Evolutionary conservation across 2,113 vertebrate species (phyloP), one percentile per base, ranked within the genome.

Genomic region (Beaufortia kweichowensis): DNA sequence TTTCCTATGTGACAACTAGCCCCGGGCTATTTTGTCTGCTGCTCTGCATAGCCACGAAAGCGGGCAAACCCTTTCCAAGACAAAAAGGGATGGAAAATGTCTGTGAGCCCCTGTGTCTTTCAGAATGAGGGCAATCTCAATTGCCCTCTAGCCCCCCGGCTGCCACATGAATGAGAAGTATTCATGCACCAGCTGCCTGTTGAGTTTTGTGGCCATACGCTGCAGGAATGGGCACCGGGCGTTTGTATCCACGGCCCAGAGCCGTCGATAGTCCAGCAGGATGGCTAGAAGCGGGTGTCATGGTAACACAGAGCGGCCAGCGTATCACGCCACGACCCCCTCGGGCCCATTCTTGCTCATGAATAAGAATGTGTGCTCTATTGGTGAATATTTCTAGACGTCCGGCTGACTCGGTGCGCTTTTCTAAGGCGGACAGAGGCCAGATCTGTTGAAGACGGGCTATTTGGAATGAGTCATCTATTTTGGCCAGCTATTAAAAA

Each of bases 141-240:
- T 70, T 86, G 86, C 84, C 86, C 78, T 21, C 77, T 48, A 84
- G 87, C 82, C 78, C 80, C 35, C 31, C 39, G 53, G 72, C 83
- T 79, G 69, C 82, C 80, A 80, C 75, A 82, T 90, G 87, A 89
- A 89, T 86, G 86, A 87, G 81, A 78, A 87, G 83, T 81, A 87
- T 88, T 89, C 83, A 90, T 83, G 67, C 63, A 79, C 80, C 85
- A 88, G 85, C 84, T 80, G 56, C 78, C 66, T 65, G 69, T 59
- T 55, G 66, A 79, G 76, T 43, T 62, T 28, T 29, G 75, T n/a
- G 10, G 63, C 74, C 81, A 68, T 72, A 64, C 81, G 67, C 67
- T 77, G 56, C 31, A 56, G 73, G 77, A 66, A 61, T 66, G 81
- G 56, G 23, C 43, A 71, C 31, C 67, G 23, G 66, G 43, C 57